Conservation (phyloP, 2,888 invertebrate species). For the Drosophila neotestacea region DNA sequence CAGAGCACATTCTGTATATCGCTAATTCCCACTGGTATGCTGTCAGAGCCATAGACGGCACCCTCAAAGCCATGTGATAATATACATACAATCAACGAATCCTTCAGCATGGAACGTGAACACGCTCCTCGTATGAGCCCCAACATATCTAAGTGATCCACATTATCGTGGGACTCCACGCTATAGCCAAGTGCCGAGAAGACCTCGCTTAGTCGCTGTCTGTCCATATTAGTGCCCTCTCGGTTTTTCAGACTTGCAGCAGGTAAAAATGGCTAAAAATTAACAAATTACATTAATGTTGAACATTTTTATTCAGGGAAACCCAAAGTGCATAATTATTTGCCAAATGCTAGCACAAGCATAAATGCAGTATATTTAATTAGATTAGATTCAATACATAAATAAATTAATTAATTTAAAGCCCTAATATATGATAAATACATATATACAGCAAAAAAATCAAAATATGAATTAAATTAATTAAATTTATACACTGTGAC, state of each 20-base stretch:
- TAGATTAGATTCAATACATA: too few relatives aligned
- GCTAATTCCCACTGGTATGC: conserved; percentile 85
- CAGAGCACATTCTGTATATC: conserved; percentile 86
- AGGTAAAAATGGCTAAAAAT: conserved; percentile 69
- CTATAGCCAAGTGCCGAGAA: conserved; percentile 81
- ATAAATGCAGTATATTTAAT: not conserved
- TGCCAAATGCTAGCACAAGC: not conserved
- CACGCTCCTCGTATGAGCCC: conserved; percentile 70
- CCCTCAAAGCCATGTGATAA: conserved; percentile 84
- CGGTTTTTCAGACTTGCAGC: conserved; percentile 55
- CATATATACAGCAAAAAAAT: too few relatives aligned
- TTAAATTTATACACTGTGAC: too few relatives aligned
- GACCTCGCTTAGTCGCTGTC: conserved; percentile 58
- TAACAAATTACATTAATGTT: not conserved
- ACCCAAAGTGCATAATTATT: not conserved
- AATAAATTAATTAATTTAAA: too few relatives aligned
- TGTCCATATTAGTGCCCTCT: conserved; percentile 81
- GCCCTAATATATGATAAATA: too few relatives aligned
- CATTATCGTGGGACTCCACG: conserved; percentile 65
- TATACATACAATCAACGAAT: conserved; percentile 83
- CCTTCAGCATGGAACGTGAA: conserved; percentile 69
- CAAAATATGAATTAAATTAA: too few relatives aligned
- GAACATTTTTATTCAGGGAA: not conserved
- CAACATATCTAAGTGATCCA: conserved; percentile 76
- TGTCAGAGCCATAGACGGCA: conserved; percentile 86